phyloP scores from a whole-genome alignment of 2,113 vertebrate genomes.

The Cyprinodon brontotheroides region DNA sequence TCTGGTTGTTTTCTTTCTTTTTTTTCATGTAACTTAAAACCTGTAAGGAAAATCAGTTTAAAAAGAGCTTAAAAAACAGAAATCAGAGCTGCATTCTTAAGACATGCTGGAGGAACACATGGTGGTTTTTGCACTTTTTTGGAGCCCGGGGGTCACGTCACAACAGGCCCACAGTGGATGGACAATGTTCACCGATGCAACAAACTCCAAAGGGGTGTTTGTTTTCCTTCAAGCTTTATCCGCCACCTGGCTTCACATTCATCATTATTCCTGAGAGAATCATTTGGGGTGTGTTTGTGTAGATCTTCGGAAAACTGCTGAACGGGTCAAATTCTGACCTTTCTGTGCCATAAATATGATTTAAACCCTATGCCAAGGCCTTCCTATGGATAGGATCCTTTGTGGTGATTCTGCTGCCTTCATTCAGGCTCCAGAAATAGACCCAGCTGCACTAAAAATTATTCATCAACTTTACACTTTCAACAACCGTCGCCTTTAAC shows the following conservation, averaged over 20 bases:
- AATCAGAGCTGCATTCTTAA: conserved; percentile 20
- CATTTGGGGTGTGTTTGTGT: background rate
- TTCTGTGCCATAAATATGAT: conserved; percentile 8
- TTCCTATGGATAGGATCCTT: conserved; percentile 17
- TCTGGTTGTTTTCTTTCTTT: conserved; percentile 1
- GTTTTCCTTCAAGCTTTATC: conserved; percentile 61
- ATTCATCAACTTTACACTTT: conserved; percentile 18
- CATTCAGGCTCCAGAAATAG: conserved; percentile 6
- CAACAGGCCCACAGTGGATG: conserved; percentile 62
- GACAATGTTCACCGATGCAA: conserved; percentile 75
- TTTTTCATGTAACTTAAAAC: conserved; percentile 5
- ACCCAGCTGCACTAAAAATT: conserved; percentile 1
- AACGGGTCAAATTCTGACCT: background rate
- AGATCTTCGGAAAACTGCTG: background rate
- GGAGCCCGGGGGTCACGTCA: conserved; percentile 57
- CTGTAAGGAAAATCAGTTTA: conserved; percentile 10
- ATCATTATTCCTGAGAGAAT: conserved; percentile 33
- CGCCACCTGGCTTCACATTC: conserved; percentile 62
- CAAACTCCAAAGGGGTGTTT: conserved; percentile 66
- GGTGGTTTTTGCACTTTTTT: conserved; percentile 38
- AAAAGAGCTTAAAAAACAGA: conserved; percentile 4
- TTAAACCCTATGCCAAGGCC: conserved; percentile 9
- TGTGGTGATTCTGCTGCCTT: conserved; percentile 18
- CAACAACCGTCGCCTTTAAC: background rate
- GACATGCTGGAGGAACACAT: conserved; percentile 39